A percentile compares a stretch with the other conserved stretches of the same genome.
phyloP scores from a whole-genome alignment of 2,797 vertebrate genomes.

The Anabas testudineus region DNA sequence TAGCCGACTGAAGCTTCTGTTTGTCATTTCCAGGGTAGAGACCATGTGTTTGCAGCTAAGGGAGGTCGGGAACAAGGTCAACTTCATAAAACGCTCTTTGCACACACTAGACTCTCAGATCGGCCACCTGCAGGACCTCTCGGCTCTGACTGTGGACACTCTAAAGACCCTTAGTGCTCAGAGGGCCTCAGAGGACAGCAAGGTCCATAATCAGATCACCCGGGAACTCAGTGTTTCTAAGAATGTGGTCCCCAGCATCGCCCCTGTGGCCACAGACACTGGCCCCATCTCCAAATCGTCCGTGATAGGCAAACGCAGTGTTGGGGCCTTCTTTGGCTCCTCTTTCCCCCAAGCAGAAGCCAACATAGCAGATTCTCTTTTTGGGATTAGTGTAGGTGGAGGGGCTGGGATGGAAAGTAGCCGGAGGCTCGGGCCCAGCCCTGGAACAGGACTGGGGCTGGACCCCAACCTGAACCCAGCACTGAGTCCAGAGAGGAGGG shows the following conservation, averaged over 20 bases:
- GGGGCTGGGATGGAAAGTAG: conserved; percentile 70
- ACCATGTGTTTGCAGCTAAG: conserved; percentile 97
- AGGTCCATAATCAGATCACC: conserved; percentile 98
- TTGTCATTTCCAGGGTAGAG: conserved; percentile 88
- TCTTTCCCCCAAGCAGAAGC: conserved; percentile 86
- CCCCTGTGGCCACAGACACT: conserved; percentile 86
- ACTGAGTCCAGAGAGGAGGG: conserved; percentile 84
- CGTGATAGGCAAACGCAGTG: conserved; percentile 90
- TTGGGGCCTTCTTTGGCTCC: conserved; percentile 89
- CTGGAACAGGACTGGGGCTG: conserved; percentile 58
- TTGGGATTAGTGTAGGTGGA: conserved; percentile 85
- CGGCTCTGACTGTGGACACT: conserved; percentile 96
- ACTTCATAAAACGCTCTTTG: conserved; percentile 97
- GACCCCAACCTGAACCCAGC: conserved; percentile 67
- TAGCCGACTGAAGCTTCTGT: conserved; percentile 26
- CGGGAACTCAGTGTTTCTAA: conserved; percentile 97
- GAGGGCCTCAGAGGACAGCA: conserved; percentile 96
- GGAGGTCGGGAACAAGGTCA: conserved; percentile 98
- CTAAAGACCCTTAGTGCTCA: conserved; percentile 97
- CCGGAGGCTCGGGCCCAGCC: conserved; percentile 78
- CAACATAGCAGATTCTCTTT: conserved; percentile 90
- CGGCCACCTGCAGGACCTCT: conserved; percentile 99
- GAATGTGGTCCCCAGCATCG: conserved; percentile 92
- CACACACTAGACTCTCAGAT: conserved; percentile 98
- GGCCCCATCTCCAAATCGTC: conserved; percentile 89